Conservation (phyloP, 2,888 invertebrate genomes). For the Clistopyga incitator region DNA sequence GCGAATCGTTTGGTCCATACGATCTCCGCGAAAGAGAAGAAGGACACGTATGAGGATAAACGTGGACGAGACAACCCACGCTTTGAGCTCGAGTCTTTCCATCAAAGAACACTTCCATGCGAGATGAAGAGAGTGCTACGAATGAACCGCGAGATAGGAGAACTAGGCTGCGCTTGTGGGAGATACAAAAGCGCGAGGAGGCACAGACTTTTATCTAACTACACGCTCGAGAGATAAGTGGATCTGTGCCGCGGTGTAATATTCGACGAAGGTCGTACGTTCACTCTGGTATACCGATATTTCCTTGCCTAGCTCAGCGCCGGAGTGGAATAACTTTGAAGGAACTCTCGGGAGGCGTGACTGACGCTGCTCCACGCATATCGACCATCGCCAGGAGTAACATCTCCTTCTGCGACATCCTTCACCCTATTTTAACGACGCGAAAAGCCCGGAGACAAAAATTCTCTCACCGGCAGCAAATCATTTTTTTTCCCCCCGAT, state of each 20-base stretch:
- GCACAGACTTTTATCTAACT: slow-evolving; percentile 27
- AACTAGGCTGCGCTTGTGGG: slow-evolving; percentile 13
- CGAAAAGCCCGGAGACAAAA: no score
- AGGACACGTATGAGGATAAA: background rate
- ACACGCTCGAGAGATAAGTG: slow-evolving; percentile 33
- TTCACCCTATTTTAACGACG: no score
- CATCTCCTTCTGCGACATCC: background rate
- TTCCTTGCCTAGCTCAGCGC: background rate
- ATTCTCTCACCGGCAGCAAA: no score
- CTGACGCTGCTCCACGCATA: background rate
- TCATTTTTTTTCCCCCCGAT: no score
- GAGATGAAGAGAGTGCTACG: background rate
- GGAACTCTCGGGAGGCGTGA: background rate
- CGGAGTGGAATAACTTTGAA: background rate
- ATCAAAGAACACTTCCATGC: slow-evolving; percentile 22
- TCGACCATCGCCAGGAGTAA: background rate
- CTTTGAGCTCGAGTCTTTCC: slow-evolving; percentile 23
- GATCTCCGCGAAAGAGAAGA: background rate
- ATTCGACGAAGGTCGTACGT: slow-evolving; percentile 34
- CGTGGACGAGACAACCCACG: slow-evolving; percentile 42
- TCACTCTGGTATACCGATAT: background rate
- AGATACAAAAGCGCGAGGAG: background rate
- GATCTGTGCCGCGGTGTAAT: slow-evolving; percentile 16
- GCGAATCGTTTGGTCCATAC: background rate
- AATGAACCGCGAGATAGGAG: slow-evolving; percentile 8